Percentiles rank a stretch among this genome's conserved stretches.
phyloP scores from a whole-genome alignment of 2,888 invertebrate genomes.

The Athripsodes cinereus region DNA sequence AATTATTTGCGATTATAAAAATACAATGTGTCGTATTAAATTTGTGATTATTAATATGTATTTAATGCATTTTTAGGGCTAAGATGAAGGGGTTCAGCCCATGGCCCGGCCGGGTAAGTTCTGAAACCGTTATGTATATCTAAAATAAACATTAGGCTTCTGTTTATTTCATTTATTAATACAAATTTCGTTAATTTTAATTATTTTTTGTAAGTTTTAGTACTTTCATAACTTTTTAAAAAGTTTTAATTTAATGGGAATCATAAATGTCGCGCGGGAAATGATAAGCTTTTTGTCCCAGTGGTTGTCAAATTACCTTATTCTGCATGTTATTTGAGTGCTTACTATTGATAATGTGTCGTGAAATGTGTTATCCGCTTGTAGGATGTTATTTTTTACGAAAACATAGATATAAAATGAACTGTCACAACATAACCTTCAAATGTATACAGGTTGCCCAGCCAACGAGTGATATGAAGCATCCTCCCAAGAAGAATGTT shows the following conservation, averaged over 20 bases:
- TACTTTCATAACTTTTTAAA: neutral
- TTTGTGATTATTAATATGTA: neutral
- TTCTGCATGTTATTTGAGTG: neutral
- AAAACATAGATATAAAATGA: neutral
- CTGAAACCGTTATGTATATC: conserved; percentile 35
- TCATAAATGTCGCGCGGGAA: conserved; percentile 30
- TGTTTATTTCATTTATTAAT: neutral
- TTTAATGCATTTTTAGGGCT: conserved; percentile 65
- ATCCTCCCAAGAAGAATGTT: conserved; percentile 67
- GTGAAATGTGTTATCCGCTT: neutral
- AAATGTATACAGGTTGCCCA: conserved; percentile 62
- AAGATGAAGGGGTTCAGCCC: conserved; percentile 97
- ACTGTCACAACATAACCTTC: conserved; percentile 29
- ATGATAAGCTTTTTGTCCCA: neutral
- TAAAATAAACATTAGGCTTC: neutral
- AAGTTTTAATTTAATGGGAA: conserved; percentile 23
- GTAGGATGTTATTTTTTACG: neutral
- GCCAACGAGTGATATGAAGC: conserved; percentile 71
- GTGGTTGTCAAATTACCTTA: neutral
- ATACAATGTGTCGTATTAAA: neutral
- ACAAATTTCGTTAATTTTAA: neutral
- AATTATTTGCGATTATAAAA: neutral
- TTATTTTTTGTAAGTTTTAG: neutral
- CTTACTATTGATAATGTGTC: neutral
- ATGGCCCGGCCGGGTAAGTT: conserved; percentile 93